phyloP scores from a whole-genome alignment of 2,888 invertebrate species.

The Erebia palarica region DNA sequence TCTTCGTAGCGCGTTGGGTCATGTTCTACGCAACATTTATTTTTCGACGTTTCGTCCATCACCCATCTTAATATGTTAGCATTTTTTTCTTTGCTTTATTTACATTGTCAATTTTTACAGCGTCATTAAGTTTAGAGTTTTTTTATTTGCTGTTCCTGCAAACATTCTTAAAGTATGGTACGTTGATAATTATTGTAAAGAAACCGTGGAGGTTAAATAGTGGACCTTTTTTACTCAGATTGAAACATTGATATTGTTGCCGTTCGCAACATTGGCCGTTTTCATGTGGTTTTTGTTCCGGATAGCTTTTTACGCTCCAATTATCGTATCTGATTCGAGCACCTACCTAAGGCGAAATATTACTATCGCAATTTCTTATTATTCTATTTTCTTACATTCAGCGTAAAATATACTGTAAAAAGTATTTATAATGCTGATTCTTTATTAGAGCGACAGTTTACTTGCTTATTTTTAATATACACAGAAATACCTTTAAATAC shows the following conservation, averaged over 20 bases:
- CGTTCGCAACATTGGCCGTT: slow-evolving; percentile 25
- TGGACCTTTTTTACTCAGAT: slow-evolving; percentile 13
- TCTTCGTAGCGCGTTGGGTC: too few relatives aligned
- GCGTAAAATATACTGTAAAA: not conserved
- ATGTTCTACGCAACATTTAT: too few relatives aligned
- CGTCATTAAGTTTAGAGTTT: too few relatives aligned
- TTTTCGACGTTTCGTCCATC: too few relatives aligned
- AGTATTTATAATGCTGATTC: not conserved
- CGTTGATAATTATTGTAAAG: not conserved
- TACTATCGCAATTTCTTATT: not conserved
- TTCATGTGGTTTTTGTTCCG: slow-evolving; percentile 26
- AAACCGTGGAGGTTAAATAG: not conserved
- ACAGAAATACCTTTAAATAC: too few relatives aligned
- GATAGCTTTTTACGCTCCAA: slow-evolving; percentile 33
- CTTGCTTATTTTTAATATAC: too few relatives aligned
- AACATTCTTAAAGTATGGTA: not conserved
- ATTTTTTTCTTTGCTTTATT: too few relatives aligned
- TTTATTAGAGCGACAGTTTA: too few relatives aligned
- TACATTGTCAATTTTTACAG: too few relatives aligned
- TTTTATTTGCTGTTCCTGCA: not conserved
- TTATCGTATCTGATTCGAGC: slow-evolving; percentile 29
- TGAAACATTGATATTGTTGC: slow-evolving; percentile 28
- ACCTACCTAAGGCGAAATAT: slow-evolving; percentile 1
- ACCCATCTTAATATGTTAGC: too few relatives aligned
- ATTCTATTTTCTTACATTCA: not conserved